Percentiles rank a stretch among this genome's conserved stretches.
Conservation (phyloP, 2,113 vertebrate genomes). For the Arvicanthis niloticus region DNA sequence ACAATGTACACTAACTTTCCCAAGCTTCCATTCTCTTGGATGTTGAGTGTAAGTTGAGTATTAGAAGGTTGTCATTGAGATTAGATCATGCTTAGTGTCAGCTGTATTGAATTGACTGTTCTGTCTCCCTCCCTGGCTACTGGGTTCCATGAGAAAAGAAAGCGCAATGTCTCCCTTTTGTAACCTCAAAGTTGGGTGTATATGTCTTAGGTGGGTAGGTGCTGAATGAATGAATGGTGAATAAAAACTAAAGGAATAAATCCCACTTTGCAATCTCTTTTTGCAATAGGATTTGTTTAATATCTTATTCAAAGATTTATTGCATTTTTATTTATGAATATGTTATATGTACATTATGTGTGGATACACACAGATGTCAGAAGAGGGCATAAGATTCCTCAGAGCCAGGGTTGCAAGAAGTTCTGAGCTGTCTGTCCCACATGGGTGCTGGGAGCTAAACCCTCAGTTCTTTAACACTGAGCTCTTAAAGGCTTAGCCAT, state of each 20-base stretch:
- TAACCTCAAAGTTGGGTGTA: neutral
- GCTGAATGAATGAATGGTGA: neutral
- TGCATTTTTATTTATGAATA: neutral
- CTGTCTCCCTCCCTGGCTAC: neutral
- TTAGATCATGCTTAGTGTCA: neutral
- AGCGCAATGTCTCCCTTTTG: neutral
- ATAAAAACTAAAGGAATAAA: neutral
- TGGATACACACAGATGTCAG: neutral
- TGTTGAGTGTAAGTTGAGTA: neutral
- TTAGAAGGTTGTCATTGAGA: neutral
- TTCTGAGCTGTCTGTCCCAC: neutral
- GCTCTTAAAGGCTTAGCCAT: neutral
- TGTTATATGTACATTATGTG: neutral
- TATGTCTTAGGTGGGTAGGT: neutral
- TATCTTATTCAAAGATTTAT: neutral
- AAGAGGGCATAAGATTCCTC: neutral
- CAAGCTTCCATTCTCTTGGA: neutral
- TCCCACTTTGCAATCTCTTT: neutral
- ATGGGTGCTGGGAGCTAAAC: neutral
- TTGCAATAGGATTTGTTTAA: neutral
- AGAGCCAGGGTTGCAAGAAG: too few relatives aligned
- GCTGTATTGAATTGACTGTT: neutral
- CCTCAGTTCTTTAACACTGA: neutral
- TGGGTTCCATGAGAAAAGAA: neutral
- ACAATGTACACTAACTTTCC: neutral